Evolutionary conservation across 1,140 invertebrate genomes (phyloP).

Genomic region (Euura saliciscinereae): DNA sequence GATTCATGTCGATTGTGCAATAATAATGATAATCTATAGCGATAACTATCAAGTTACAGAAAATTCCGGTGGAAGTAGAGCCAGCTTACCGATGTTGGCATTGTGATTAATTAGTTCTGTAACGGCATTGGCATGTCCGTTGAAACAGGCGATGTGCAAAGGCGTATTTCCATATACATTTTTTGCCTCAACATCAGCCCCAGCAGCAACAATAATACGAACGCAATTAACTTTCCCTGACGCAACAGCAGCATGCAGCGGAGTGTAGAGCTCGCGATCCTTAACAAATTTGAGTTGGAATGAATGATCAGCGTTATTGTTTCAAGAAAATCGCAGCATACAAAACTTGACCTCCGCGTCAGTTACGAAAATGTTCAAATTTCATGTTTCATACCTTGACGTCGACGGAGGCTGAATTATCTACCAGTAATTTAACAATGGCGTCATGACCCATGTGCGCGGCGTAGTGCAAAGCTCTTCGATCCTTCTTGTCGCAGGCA

Average conservation of each 20-base stretch:
- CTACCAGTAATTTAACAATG: slow-evolving; percentile 59
- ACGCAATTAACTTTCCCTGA: slow-evolving; percentile 63
- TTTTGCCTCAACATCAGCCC: slow-evolving; percentile 64
- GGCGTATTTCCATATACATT: slow-evolving; percentile 68
- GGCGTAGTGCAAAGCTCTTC: slow-evolving; percentile 66
- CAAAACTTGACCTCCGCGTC: background rate
- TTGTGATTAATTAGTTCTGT: slow-evolving; percentile 58
- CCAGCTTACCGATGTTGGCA: slow-evolving; percentile 56
- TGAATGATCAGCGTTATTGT: background rate
- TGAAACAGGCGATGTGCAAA: slow-evolving; percentile 69
- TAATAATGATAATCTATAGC: slow-evolving; percentile 12
- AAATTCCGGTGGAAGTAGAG: slow-evolving; percentile 14
- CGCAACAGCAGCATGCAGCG: slow-evolving; percentile 70
- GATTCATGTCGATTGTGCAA: background rate
- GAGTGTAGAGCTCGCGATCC: slow-evolving; percentile 60
- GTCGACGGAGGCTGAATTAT: slow-evolving; percentile 64
- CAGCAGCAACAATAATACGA: slow-evolving; percentile 60
- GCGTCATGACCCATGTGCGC: slow-evolving; percentile 64
- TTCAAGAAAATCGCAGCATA: no score
- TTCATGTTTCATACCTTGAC: slow-evolving; percentile 58
- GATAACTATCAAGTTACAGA: background rate
- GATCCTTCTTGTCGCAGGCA: slow-evolving; percentile 69
- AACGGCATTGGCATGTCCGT: slow-evolving; percentile 64
- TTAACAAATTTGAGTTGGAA: slow-evolving; percentile 13
- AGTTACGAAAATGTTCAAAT: background rate